Conservation (phyloP, 2,797 vertebrate species). For the Betta splendens region DNA sequence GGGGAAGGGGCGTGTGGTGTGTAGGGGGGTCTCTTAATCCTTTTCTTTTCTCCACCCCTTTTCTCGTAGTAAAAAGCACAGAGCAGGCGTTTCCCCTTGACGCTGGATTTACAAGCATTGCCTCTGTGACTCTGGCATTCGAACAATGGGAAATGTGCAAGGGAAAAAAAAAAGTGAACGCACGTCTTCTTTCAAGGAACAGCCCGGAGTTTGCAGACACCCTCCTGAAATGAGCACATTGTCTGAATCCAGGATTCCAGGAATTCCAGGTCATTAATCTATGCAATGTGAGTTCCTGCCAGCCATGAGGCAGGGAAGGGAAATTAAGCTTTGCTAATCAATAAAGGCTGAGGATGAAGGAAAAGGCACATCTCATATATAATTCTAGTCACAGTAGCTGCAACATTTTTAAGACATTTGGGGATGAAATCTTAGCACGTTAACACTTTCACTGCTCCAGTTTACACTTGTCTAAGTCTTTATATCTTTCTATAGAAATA, state of each 20-base stretch:
- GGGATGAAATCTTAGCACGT: not conserved
- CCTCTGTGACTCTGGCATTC: conserved; percentile 56
- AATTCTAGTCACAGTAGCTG: not conserved
- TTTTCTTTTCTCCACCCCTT: conserved; percentile 69
- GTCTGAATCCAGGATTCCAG: conserved; percentile 80
- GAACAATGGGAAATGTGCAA: conserved; percentile 42
- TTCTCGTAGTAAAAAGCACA: conserved; percentile 69
- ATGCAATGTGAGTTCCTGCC: conserved; percentile 78
- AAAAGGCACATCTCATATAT: conserved; percentile 2
- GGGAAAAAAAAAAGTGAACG: conserved; percentile 2
- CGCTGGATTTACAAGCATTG: conserved; percentile 65
- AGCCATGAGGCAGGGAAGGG: conserved; percentile 69
- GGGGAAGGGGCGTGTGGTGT: conserved; percentile 27
- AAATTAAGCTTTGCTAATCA: conserved; percentile 51
- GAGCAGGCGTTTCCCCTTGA: conserved; percentile 70
- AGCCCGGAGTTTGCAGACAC: conserved; percentile 45
- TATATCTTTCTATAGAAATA: not conserved
- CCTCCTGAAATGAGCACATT: conserved; percentile 68
- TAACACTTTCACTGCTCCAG: not conserved
- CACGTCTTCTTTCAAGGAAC: conserved; percentile 49
- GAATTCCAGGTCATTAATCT: conserved; percentile 85
- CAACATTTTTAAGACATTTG: not conserved
- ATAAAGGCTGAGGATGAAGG: conserved; percentile 27
- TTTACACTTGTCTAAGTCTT: not conserved
- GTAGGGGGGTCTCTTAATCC: conserved; percentile 62